These are phyloP conservation scores for Centroberyx gerrardi DNA, from an alignment of 2,797 vertebrate genomes.

Conservation along the genomic window DNA sequence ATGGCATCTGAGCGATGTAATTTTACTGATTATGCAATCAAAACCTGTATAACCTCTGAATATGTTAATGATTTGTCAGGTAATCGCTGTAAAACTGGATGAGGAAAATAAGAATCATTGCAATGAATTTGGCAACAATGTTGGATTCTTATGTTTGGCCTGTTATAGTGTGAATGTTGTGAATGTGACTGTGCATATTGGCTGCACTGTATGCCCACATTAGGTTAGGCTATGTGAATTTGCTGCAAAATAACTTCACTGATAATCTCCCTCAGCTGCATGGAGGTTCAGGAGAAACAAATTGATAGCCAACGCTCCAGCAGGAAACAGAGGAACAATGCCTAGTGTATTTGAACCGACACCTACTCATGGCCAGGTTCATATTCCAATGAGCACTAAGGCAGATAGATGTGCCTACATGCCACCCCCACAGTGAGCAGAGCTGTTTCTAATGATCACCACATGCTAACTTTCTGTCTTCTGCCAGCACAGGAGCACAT, in stretches of 20 bases:
- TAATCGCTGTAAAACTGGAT: background rate
- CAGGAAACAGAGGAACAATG: constrained; percentile 59
- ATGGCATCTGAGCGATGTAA: constrained; percentile 60
- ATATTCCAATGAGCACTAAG: constrained; percentile 81
- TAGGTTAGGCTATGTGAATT: background rate
- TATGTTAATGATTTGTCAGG: background rate
- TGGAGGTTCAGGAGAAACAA: constrained; percentile 51
- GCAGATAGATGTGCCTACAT: constrained; percentile 81
- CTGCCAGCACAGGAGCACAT: constrained; percentile 59
- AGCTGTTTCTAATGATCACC: constrained; percentile 77
- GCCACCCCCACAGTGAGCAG: constrained; percentile 79
- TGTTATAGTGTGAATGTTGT: background rate
- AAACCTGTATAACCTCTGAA: constrained; percentile 13
- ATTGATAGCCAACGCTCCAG: constrained; percentile 38
- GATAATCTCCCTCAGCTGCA: constrained; percentile 21
- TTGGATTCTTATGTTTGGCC: background rate
- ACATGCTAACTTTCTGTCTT: constrained; percentile 72
- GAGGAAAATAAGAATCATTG: background rate
- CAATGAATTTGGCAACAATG: background rate
- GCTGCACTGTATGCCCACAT: background rate
- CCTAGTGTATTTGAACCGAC: constrained; percentile 77
- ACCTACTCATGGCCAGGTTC: constrained; percentile 81
- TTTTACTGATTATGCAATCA: constrained; percentile 39
- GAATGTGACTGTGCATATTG: background rate
- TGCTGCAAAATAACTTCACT: constrained; percentile 1